Evolutionary conservation across 1,140 invertebrate species (phyloP), one percentile per base, ranked within the genome.

Genomic region (Macrocentrus cingulum): DNA sequence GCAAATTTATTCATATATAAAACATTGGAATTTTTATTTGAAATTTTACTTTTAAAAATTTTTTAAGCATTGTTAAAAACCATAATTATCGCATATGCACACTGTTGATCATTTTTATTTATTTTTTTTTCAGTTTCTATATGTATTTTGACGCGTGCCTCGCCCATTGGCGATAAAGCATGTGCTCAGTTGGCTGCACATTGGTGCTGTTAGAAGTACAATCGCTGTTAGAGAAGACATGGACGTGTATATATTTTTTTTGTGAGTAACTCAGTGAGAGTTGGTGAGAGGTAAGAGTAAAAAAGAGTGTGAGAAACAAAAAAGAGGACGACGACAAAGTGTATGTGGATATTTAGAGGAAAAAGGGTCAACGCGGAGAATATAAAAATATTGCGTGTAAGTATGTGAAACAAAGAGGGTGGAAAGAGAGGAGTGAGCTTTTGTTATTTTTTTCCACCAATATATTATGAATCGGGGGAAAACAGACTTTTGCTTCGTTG

Each of bases 401-500:
- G 37, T 52, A 36, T 52, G 37, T 41, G 13, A 32, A 50, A 50
- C 18, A 32, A 32, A 16, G 34, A 32, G 5, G 23, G 48, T 20
- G n/a, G 32, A 19, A 51, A 32, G 11, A 57, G 22, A 22, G 39
- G 8, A 37, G 29, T 8, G 32, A 49, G 50, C 32, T 36, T 22
- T 37, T 36, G 41, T 46, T 36, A 57, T 36, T 41, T n/a, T n/a
- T n/a, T n/a, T n/a, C n/a, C 32, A 34, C 32, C 48, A 37, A 51
- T 37, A 49, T 49, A n/a, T n/a, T n/a, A 15, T 39, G 15, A 37
- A 37, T 36, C 29, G 29, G 32, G 11, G 18, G 6, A 41, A 19
- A 5, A 42, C 19, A n/a, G n/a, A n/a, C n/a, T n/a, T n/a, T 63
- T 56, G 61, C 54, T 53, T 63, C 60, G 52, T 42, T 65, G 63